A percentile compares a stretch with the other conserved stretches of the same genome.
Conservation (phyloP, 2,113 vertebrate species). For the Mus spicilegus region DNA sequence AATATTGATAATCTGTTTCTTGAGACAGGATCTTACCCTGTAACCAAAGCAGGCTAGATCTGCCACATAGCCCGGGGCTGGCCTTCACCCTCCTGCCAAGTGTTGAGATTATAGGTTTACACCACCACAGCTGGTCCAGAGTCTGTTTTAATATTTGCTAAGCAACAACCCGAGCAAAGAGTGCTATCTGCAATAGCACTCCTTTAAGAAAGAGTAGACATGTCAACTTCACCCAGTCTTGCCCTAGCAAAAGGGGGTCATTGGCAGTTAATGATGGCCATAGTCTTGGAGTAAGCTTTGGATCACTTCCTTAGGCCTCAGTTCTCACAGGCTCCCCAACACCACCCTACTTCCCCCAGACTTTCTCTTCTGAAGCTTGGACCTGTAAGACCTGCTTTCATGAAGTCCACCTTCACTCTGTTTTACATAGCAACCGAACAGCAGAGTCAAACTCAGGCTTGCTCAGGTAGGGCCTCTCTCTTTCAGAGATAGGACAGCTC, state of each 20-base stretch:
- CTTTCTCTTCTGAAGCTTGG: neutral
- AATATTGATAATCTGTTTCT: neutral
- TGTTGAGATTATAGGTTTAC: neutral
- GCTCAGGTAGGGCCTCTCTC: neutral
- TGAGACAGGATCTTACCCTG: neutral
- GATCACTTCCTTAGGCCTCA: neutral
- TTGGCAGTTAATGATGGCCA: neutral
- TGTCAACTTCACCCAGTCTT: neutral
- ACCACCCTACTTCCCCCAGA: neutral
- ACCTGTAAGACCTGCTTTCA: neutral
- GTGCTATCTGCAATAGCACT: too few relatives aligned
- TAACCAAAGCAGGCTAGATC: neutral
- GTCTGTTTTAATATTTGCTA: neutral
- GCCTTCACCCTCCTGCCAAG: neutral
- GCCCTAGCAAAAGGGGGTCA: rapidly evolving
- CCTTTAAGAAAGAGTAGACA: neutral
- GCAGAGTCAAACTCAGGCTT: neutral
- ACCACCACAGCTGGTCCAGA: neutral
- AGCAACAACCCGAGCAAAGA: neutral
- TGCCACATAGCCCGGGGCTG: neutral
- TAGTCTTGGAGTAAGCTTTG: neutral
- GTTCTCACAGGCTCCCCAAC: neutral
- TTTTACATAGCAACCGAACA: neutral
- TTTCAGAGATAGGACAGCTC: neutral
- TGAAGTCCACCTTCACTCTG: rapidly evolving